Conservation (phyloP, 2,113 vertebrate species). For the Ctenomys sociabilis region DNA sequence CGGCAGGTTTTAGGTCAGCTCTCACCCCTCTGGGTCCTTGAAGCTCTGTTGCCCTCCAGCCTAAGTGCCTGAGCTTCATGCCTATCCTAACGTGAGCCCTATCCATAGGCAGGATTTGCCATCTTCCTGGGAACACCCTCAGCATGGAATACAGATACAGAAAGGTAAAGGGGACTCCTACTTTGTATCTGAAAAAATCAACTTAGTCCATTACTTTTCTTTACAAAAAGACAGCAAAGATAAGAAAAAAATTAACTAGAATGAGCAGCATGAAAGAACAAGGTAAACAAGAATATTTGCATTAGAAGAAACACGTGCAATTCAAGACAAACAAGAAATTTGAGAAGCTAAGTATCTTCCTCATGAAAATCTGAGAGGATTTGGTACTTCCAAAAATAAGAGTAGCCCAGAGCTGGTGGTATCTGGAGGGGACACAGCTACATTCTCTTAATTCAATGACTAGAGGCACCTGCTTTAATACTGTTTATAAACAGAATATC, state of each 20-base stretch:
- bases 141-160: not conserved
- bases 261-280: not conserved
- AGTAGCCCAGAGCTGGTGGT: too few relatives aligned
- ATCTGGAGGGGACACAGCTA: too few relatives aligned
- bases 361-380: not conserved
- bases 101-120: not conserved
- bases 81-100: not conserved
- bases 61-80: not conserved
- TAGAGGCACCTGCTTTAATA: too few relatives aligned
- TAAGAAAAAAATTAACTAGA: not conserved
- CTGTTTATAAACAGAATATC: too few relatives aligned
- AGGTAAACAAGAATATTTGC: conserved; percentile 4
- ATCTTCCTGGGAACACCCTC: not conserved
- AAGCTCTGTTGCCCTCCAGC: not conserved
- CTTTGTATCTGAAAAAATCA: conserved; percentile 27
- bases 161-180: not conserved
- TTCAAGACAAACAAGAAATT: conserved; percentile 6
- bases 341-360: not conserved
- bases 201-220: not conserved
- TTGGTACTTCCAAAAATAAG: not conserved
- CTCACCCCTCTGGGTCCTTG: not conserved
- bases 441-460: too few relatives aligned
- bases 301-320: conserved; percentile 10
- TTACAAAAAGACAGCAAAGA: conserved; percentile 21
- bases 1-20: not conserved